Evolutionary conservation across 2,888 invertebrate genomes (phyloP), one percentile per base, ranked within the genome.

Genomic region (Acleris cristana): DNA sequence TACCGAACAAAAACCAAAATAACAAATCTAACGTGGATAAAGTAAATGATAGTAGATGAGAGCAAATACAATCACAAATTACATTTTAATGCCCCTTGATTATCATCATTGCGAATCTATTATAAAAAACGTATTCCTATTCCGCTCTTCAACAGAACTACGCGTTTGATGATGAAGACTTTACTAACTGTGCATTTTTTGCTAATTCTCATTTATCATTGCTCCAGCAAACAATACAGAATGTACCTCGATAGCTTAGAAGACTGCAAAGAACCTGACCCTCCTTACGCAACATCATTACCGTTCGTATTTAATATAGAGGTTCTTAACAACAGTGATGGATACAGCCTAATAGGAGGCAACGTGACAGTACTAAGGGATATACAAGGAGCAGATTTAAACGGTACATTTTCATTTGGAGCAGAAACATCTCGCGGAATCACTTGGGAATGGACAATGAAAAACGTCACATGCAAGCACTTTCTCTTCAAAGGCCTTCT

Each of bases 301-400:
- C 64, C 64, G 3, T 65, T 34, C 34, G 16, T 21, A 1, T 14
- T 54, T 14, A 2, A 34, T 7, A 4, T 53, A 8, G 18, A 54
- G 12, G 23, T 54, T 1, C 59, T 14, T 16, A 58, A 54, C 19
- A 44, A n/a, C 21, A 48, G 19, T 14, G 53, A 59, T 5, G 34
- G 53, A 2, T 14, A 18, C 6, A 8, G 10, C 2, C 30, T 53
- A 2, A 0, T 58, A 3, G 19, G 30, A 26, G 40, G 44, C 4
- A 65, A 65, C 23, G 2, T 59, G 18, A 54, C 58, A 18, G 21
- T 65, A 3, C 4, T n/a, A 2, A 54, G 52, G 18, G 64, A 65
- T n/a, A 10, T 54, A 14, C 6, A 45, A 23, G 7, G 21, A 2
- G 6, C 4, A n/a, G 23, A 18, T 14, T 7, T 21, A 1, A 12